Percentiles rank a stretch among this genome's conserved stretches.
These are phyloP conservation scores for Palythoa grandis DNA, from an alignment of 92 coral and sea anemone species.

Conservation along the genomic window DNA sequence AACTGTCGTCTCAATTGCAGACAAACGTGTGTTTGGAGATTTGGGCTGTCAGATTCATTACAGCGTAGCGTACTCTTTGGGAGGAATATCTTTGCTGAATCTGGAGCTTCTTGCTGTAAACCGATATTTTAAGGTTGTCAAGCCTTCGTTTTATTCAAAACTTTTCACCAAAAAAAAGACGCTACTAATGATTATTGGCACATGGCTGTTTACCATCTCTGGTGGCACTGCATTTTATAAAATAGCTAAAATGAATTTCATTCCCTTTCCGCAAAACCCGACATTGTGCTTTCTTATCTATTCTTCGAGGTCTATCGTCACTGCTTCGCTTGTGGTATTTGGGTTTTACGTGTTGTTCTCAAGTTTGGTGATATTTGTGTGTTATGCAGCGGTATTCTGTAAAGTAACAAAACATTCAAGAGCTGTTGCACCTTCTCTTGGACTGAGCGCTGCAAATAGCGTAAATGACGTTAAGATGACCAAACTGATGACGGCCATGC, in stretches of 20 bases:
- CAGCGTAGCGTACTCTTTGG: conserved; percentile 9
- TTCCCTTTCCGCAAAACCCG: not conserved
- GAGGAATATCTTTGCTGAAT: conserved; percentile 5
- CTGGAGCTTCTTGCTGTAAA: conserved; percentile 13
- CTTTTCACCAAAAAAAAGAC: conserved; percentile 4
- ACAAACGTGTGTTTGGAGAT: not conserved
- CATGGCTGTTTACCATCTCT: conserved; percentile 10
- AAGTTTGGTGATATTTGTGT: not conserved
- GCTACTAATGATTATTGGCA: not conserved
- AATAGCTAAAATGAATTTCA: not conserved
- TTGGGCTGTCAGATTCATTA: conserved; percentile 6
- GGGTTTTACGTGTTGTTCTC: conserved; percentile 10
- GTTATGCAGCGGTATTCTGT: not conserved
- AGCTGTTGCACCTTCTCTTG: not conserved
- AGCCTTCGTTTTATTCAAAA: conserved; percentile 8
- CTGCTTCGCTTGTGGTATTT: not conserved
- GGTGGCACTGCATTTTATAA: not conserved
- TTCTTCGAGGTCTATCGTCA: not conserved
- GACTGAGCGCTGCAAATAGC: not conserved
- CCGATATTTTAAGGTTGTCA: conserved; percentile 9
- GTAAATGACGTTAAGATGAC: not conserved
- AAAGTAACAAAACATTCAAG: not conserved
- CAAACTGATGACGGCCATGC: not conserved
- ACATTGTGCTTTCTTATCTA: conserved; percentile 4
- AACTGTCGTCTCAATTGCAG: conserved; percentile 5